These are phyloP conservation scores for Drosophila sp. DNA, from an alignment of 1,140 invertebrate species.

Conservation along the genomic window DNA sequence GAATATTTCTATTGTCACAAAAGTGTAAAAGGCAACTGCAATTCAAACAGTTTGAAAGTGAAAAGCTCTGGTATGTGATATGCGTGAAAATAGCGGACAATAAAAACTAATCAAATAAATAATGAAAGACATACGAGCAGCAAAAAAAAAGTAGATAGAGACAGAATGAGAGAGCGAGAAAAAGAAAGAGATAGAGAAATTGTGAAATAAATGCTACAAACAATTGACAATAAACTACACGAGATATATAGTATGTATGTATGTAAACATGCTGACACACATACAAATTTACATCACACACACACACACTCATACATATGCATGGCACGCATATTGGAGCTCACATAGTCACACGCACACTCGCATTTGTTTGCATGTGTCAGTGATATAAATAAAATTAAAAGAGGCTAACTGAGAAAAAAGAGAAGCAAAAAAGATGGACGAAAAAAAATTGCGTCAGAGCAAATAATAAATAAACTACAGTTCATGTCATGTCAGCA, in stretches of 20 bases:
- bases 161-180: neutral
- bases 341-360: neutral
- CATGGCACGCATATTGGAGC: neutral
- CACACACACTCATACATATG: neutral
- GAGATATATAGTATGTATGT: too few species aligned
- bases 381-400: constrained; percentile 54
- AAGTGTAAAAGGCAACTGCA: constrained; percentile 24
- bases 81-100: constrained; percentile 34
- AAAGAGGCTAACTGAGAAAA: constrained; percentile 28
- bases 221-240: constrained; percentile 61
- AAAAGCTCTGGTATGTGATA: constrained; percentile 1
- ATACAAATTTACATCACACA: neutral
- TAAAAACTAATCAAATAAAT: constrained; percentile 57
- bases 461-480: constrained; percentile 60
- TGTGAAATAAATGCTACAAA: constrained; percentile 58
- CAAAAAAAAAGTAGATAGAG: neutral
- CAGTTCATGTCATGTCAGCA: constrained; percentile 59
- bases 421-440: neutral
- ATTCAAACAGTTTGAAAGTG: constrained; percentile 14
- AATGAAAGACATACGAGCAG: constrained; percentile 24
- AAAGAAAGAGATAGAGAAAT: constrained; percentile 35
- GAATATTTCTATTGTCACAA: constrained; percentile 10
- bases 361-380: constrained; percentile 60
- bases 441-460: constrained; percentile 21
- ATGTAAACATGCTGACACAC: constrained; percentile 14